phyloP scores from a whole-genome alignment of 2,797 vertebrate genomes.

The Melanotaenia trifasciata region DNA sequence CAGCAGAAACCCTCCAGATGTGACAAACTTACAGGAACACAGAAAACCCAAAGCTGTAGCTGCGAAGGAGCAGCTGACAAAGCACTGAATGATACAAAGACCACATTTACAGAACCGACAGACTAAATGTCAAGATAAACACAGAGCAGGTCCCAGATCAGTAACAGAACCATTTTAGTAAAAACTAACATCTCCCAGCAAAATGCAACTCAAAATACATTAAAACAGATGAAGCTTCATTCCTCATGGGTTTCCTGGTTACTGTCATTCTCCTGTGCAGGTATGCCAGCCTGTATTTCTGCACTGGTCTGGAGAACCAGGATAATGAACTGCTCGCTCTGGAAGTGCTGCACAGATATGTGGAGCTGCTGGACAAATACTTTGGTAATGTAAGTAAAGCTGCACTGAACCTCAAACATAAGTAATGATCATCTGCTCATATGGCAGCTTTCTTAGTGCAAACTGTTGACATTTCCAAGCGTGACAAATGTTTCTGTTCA shows the following conservation, averaged over 20 bases:
- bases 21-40: no score
- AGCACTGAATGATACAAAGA: no score
- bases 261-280: constrained; percentile 65
- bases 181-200: no score
- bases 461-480: not conserved
- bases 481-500: not conserved
- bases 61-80: no score
- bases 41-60: no score
- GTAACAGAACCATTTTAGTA: no score
- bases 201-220: not conserved
- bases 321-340: constrained; percentile 95
- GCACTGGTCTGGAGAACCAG: constrained; percentile 88
- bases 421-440: no score
- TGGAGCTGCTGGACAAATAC: constrained; percentile 95
- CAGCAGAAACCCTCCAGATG: no score
- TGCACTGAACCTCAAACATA: not conserved
- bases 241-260: no score
- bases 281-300: constrained; percentile 97
- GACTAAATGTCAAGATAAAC: no score
- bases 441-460: not conserved
- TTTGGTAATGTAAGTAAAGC: constrained; percentile 91
- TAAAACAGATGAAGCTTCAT: not conserved
- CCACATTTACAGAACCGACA: no score
- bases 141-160: no score
- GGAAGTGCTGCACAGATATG: constrained; percentile 93